Evolutionary conservation across 2,888 invertebrate species (phyloP), one percentile per base, ranked within the genome.

Genomic region (Agrotis clavis): DNA sequence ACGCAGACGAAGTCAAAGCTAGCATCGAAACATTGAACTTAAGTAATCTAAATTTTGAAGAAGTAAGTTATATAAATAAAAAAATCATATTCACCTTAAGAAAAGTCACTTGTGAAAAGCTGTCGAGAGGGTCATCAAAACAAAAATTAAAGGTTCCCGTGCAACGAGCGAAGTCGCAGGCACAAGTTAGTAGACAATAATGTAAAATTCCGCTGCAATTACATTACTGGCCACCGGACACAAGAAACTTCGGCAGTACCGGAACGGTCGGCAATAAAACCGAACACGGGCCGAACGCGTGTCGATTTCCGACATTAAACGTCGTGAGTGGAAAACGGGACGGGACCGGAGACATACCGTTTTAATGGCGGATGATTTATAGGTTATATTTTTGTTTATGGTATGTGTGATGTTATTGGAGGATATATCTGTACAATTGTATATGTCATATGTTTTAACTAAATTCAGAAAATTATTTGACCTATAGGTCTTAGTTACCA

Each of bases 231-330:
- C 53, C 47, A 75, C 84, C 86, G 86, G 84, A 86, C 56, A 81
- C 68, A 60, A 21, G 69, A 73, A 76, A 78, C 81, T 70, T 74
- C 11, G 83, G 67, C 64, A 61, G 30, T 30, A 79, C 86, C 84
- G 84, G 84, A 84, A 84, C 82, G 62, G 18, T 18, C 41, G 18
- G 71, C 57, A 79, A 66, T 86, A 82, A 84, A 86, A 83, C 71
- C 78, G 81, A 72, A 81, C 77, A 77, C 73, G 71, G 81, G 57
- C 56, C 62, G 64, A 65, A 73, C 81, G 75, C 67, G 81, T 78
- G 81, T 81, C 84, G 71, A 77, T 83, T 79, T 81, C 80, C 83
- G 80, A 81, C 81, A 74, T 57, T 61, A 67, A 76, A 64, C 63
- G 66, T 66, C 82, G 60, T 67, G 71, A 81, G 74, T 73, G 82